Base-by-base conservation (phyloP, 2,888 invertebrate genomes). In the Plagodis pulveraria region DNA sequence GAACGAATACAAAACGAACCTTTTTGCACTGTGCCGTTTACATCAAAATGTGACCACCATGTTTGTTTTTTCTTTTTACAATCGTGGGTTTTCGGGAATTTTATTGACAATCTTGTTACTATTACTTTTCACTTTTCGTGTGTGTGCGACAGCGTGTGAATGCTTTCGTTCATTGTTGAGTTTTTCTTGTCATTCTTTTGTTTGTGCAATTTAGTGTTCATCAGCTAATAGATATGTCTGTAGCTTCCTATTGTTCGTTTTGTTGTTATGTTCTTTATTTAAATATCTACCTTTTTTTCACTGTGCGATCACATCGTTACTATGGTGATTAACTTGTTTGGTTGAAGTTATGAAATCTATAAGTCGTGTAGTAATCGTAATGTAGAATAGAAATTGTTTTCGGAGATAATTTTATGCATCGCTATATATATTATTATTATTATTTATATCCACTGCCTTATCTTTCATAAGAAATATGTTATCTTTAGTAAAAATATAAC, bases 101-200 rank as follows among this genome's bases (percentile, higher is more conserved):
- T 48, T 48, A 48, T 35, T 48, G 35, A 36, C 36, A 34, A 22
- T 44, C 32, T 44, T 32, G 7, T 8, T 48, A 8, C 22, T 22
- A 22, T 22, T 22, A 22, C 22, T 22, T 22, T 22, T 22, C 22
- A 22, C 36, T 44, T 51, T 50, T 35, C 49, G 12, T 9, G 8
- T 44, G 45, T 38, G 11, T 51, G 35, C 11, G 45, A 50, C 41
- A 50, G 56, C 50, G 50, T 50, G 50, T 35, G 46, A 56, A 51
- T 46, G 35, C 40, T 56, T 43, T 44, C 12, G 0, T 50, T 43
- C 44, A 47, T 44, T 45, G 49, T 45, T 50, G 54, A 4, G 38
- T 35, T 33, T 61, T 52, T 66, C 61, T 42, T 50, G 65, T 47
- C 59, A 58, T 65, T 63, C 66, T 69, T 72, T 67, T 71, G 65